A percentile compares a stretch with the other conserved stretches of the same genome.
phyloP scores from a whole-genome alignment of 2,797 vertebrate species.

The Phrynocephalus guinanensis region DNA sequence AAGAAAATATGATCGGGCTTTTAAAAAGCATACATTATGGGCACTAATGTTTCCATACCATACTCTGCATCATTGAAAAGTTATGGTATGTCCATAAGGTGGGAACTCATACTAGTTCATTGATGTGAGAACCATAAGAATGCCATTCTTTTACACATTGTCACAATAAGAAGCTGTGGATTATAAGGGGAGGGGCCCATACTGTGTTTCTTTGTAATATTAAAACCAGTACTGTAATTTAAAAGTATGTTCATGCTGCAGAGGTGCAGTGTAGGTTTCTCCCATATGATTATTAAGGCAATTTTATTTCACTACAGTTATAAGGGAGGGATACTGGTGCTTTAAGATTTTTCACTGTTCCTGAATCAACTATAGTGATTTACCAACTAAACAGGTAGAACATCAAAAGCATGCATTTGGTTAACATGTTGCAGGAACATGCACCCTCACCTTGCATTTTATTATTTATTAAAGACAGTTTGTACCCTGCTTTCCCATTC shows the following conservation, averaged over 20 bases:
- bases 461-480: not conserved
- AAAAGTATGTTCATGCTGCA: not conserved
- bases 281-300: not conserved
- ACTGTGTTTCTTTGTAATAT: not conserved
- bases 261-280: too few species aligned
- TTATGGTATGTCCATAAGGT: not conserved
- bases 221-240: not conserved
- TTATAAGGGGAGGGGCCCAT: too few species aligned
- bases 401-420: not conserved
- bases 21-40: not conserved
- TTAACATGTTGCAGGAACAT: not conserved
- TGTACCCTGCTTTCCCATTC: not conserved
- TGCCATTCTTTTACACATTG: not conserved
- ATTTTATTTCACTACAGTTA: not conserved
- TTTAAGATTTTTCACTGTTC: not conserved
- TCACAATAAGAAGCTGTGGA: not conserved
- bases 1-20: not conserved
- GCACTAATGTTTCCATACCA: not conserved
- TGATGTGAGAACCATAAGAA: not conserved
- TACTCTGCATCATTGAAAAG: not conserved
- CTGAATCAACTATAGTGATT: not conserved
- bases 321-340: not conserved
- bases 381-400: not conserved
- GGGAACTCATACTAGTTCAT: not conserved
- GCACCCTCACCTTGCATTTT: not conserved